These are phyloP conservation scores for Saturnia pavonia DNA, from an alignment of 2,888 invertebrate species.

Conservation along the genomic window DNA sequence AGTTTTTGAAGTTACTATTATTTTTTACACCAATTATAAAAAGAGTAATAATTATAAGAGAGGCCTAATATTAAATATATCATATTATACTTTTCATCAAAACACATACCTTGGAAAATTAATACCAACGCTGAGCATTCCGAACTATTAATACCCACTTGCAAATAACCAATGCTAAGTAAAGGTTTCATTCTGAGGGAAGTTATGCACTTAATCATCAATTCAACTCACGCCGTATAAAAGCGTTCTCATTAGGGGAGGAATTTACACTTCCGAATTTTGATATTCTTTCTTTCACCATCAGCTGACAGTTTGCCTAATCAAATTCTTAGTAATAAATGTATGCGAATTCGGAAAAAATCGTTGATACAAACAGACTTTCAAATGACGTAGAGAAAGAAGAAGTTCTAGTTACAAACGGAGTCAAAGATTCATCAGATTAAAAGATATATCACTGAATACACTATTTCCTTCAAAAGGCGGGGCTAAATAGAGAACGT, in stretches of 20 bases:
- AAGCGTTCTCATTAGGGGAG: background rate
- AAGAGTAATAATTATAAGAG: no score
- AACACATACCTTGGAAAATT: no score
- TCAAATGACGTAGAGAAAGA: no score
- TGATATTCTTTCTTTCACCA: background rate
- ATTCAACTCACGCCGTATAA: background rate
- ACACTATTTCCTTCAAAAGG: background rate
- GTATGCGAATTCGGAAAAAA: no score
- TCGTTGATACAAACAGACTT: no score
- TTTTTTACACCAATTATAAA: no score
- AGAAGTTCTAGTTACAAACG: background rate
- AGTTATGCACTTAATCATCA: background rate
- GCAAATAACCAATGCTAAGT: background rate
- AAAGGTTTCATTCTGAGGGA: background rate
- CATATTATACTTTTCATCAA: background rate
- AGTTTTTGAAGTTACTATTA: no score
- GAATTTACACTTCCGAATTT: background rate
- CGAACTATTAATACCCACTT: background rate
- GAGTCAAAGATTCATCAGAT: background rate
- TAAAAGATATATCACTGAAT: background rate
- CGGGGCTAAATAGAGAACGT: background rate
- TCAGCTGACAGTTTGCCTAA: background rate
- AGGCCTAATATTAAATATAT: background rate
- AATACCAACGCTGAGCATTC: no score
- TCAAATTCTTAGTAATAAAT: background rate